Evolutionary conservation across 2,888 invertebrate species (phyloP), one percentile per base, ranked within the genome.

Genomic region (Eugnorisma glareosa): DNA sequence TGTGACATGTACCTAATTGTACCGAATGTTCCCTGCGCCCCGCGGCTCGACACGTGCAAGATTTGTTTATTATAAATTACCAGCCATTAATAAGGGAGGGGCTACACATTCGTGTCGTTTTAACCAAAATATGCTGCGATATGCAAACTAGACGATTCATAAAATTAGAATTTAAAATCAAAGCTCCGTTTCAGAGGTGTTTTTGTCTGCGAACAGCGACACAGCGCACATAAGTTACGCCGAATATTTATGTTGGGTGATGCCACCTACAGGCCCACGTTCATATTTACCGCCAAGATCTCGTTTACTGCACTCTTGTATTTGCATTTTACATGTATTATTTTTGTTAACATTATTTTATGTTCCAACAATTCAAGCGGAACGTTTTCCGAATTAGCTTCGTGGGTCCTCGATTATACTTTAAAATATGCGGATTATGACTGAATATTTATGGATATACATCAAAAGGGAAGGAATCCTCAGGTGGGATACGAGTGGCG

Each of bases 111-210:
- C 54, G 76, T 77, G 81, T 73, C 80, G 85, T 84, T 86, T 86
- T 82, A 86, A 84, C 83, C 86, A 81, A 91, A 94, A 94, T 92
- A 91, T 92, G 89, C 90, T 92, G 91, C 91, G 94, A 94, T 95
- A 95, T 94, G 94, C 94, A 94, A 95, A 95, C 91, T 88, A 93
- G 91, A 92, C 92, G 93, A 93, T 93, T 94, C 94, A 94, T 95
- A 94, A 95, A 95, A 96, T 95, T 95, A 94, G 95, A 96, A 95
- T 95, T 95, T 95, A 94, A 95, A 96, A 95, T 95, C 95, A 95
- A 94, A 95, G 92, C 94, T 93, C 93, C 91, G 92, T 92, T 94
- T 90, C 92, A 87, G 93, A 93, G 93, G 93, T 94, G 95, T 94
- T 95, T 95, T 95, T 95, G 94, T 93, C 91, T 91, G 92, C 89